Base-by-base conservation (phyloP, 2,888 invertebrate genomes). In the Falcaria lacertinaria region DNA sequence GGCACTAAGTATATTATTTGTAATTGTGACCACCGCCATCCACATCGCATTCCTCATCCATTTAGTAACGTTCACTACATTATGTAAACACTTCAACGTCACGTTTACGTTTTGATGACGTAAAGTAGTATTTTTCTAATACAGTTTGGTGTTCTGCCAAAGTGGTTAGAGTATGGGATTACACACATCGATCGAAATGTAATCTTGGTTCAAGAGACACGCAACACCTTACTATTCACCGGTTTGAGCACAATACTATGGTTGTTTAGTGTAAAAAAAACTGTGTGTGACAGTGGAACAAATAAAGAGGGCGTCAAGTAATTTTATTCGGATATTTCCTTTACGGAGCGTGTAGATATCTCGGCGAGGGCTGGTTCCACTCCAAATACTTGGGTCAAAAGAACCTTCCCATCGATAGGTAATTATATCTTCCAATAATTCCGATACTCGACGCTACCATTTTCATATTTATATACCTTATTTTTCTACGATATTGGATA, bases 1-100 rank as follows among this genome's bases (percentile, higher is more conserved):
- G 7, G 1, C 2, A 11, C 28, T 28, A 11, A 37, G 22, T 22
- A 37, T 16, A 37, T 37, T 25, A 15, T 22, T 22, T 44, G 59
- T 77, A 75, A 64, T 61, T 44, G 44, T 44, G 43, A 63, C 58
- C 60, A 62, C 56, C 53, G 48, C 58, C 55, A 59, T 42, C 55
- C 64, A 54, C 50, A 57, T 50, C 41, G 44, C 25, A 37, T 14
- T 37, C 13, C 37, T 16, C 13, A 37, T 22, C 14, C 15, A 37
- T 25, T 7, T 15, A 13, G 22, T 37, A 37, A 37, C 37, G 37
- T 22, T 35, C 35, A 19, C n/a, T 22, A 4, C 6, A 14, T 15
- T 16, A 8, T 15, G 7, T 25, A 15, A 37, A 22, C 11, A 15
- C 8, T 25, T 37, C 15, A 8, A 25, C 37, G 36, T 36, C 22